Evolutionary conservation across 2,113 vertebrate genomes (phyloP).

Genomic region (Cyprinodon tularosa): DNA sequence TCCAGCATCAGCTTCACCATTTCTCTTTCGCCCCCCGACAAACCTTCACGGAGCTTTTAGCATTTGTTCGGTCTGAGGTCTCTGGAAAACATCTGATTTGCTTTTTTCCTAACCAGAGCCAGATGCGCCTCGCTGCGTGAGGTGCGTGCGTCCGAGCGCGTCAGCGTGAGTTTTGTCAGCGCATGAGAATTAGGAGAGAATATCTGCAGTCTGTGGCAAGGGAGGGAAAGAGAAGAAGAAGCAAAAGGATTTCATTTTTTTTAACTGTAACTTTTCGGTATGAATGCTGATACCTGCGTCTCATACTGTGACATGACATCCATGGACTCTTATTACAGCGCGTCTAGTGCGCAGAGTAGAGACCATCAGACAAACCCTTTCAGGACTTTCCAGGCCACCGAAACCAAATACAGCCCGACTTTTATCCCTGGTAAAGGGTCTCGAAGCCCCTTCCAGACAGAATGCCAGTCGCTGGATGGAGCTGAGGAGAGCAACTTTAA

Average conservation of each 20-base stretch:
- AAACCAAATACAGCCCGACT: slow-evolving; percentile 90
- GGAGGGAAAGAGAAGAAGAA: slow-evolving; percentile 53
- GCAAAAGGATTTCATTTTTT: slow-evolving; percentile 39
- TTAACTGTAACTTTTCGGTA: slow-evolving; percentile 82
- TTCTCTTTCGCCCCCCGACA: slow-evolving; percentile 75
- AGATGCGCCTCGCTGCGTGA: slow-evolving; percentile 81
- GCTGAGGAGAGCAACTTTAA: slow-evolving; percentile 84
- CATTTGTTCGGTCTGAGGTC: slow-evolving; percentile 83
- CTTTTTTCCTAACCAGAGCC: slow-evolving; percentile 83
- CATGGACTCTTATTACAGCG: slow-evolving; percentile 98
- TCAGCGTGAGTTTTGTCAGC: slow-evolving; percentile 61
- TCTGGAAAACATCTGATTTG: slow-evolving; percentile 93
- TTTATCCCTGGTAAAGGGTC: slow-evolving; percentile 92
- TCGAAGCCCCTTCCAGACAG: slow-evolving; percentile 86
- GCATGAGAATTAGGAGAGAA: slow-evolving; percentile 65
- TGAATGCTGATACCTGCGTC: slow-evolving; percentile 98
- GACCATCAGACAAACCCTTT: slow-evolving; percentile 89
- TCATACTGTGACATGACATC: slow-evolving; percentile 97
- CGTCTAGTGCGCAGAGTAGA: slow-evolving; percentile 85
- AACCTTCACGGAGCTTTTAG: slow-evolving; percentile 88
- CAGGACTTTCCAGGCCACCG: slow-evolving; percentile 91
- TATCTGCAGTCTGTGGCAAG: slow-evolving; percentile 52
- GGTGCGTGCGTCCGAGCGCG: slow-evolving; percentile 62
- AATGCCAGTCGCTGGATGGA: slow-evolving; percentile 87
- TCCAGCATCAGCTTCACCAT: slow-evolving; percentile 56